Evolutionary conservation across 2,797 vertebrate species (phyloP).

Genomic region (Microctenopoma stevenorrisi): DNA sequence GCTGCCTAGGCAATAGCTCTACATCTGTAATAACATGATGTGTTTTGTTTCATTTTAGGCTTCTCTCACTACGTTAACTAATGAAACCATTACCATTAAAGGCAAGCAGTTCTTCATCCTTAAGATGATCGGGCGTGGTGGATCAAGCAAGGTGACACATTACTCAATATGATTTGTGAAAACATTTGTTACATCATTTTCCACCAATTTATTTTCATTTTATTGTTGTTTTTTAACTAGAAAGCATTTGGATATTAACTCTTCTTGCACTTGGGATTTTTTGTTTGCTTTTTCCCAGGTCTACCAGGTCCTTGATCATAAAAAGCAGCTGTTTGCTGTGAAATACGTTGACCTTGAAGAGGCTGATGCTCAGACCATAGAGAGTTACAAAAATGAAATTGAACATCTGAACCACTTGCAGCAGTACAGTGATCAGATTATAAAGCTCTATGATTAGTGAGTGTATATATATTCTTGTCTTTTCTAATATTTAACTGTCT

Average conservation of each 20-base stretch:
- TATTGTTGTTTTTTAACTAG: background rate
- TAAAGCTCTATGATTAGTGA: constrained; percentile 96
- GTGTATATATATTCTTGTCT: constrained; percentile 54
- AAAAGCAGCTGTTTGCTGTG: constrained; percentile 93
- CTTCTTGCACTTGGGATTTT: background rate
- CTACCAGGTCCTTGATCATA: constrained; percentile 94
- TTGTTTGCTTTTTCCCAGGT: constrained; percentile 80
- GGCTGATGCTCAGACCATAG: constrained; percentile 90
- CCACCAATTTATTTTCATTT: background rate
- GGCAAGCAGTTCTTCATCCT: constrained; percentile 91
- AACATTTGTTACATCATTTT: background rate
- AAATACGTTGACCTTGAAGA: constrained; percentile 95
- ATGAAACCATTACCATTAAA: constrained; percentile 91
- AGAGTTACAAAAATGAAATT: constrained; percentile 98
- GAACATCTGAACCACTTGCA: constrained; percentile 94
- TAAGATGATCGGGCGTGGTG: constrained; percentile 95
- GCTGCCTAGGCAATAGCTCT: background rate
- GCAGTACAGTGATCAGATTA: constrained; percentile 96
- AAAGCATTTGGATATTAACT: background rate
- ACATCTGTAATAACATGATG: background rate
- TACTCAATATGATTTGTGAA: background rate
- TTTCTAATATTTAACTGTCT: background rate
- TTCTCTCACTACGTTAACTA: constrained; percentile 73
- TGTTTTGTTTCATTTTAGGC: constrained; percentile 58
- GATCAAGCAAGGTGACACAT: constrained; percentile 93